Base-by-base conservation (phyloP, 2,888 invertebrate genomes). In the Pycnomerus fuliginosus region DNA sequence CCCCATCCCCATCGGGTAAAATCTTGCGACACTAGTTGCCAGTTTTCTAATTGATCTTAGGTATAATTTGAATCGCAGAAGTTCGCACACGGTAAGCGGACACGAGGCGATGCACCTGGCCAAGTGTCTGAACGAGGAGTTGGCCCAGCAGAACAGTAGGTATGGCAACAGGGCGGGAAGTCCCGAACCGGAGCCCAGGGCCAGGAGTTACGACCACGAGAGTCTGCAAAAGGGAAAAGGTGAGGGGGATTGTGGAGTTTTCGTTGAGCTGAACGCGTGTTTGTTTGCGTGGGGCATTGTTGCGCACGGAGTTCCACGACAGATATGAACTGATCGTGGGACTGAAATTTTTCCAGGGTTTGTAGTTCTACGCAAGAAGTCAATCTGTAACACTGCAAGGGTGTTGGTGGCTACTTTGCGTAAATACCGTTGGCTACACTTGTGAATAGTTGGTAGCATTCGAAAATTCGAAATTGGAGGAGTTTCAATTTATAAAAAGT, bases 41-140 rank as follows among this genome's bases (percentile, higher is more conserved):
- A 16, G 5, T 14, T 35, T 13, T 14, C 15, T 7, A 34, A 4
- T 8, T 5, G 37, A 39, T 40, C 10, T 8, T n/a, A 27, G 16
- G 15, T 15, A 3, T 3, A 28, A 12, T 39, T 23, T 16, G 27
- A 16, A 1, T 12, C 27, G 50, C 56, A 80, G 78, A 52, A 74
- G 77, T 51, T 79, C 84, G 62, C 85, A 85, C 71, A 89, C 88
- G 7, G 88, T 88, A 34, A 83, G 85, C 56, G 89, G 88, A 0
- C 87, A 88, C 65, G 89, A 89, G 71, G 88, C 88, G 13, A 83
- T 84, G 56, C 78, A 86, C 53, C 68, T 89, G 47, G 87, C 88
- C 1, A 87, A 85, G 62, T 74, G 84, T 1, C 75, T 85, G 37
- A 84, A 75, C 56, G 82, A 81, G 45, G 84, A 85, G 69, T 71